Evolutionary conservation across 2,113 vertebrate species (phyloP).

Genomic region (Chrysochloris asiatica): DNA sequence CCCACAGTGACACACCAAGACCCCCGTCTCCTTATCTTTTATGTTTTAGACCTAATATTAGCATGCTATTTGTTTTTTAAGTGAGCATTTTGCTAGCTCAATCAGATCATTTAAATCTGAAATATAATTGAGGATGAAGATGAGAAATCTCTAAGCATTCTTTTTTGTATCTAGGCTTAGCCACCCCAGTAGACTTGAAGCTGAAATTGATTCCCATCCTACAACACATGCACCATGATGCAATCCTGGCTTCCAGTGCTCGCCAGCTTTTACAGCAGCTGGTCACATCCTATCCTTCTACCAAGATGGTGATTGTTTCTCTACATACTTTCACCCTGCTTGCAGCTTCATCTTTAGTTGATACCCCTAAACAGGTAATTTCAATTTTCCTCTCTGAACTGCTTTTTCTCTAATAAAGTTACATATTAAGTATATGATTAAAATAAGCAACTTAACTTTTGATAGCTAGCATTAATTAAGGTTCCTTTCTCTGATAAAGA

Average conservation of each 20-base stretch:
- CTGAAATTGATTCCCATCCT: constrained; percentile 97
- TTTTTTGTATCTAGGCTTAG: constrained; percentile 86
- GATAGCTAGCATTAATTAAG: background rate
- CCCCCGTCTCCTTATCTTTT: too few relatives aligned
- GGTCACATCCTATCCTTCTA: constrained; percentile 95
- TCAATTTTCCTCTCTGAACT: constrained; percentile 8
- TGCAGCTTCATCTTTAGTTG: constrained; percentile 95
- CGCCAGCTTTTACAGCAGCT: constrained; percentile 95
- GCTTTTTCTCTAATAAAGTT: constrained; percentile 10
- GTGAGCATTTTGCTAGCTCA: background rate
- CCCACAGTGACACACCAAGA: too few relatives aligned
- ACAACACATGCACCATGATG: constrained; percentile 99
- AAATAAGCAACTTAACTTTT: constrained; percentile 8
- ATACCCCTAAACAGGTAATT: constrained; percentile 96
- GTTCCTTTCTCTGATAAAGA: background rate
- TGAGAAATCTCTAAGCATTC: background rate
- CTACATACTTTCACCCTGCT: constrained; percentile 98
- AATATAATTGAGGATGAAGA: background rate
- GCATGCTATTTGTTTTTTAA: background rate
- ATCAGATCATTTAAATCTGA: background rate
- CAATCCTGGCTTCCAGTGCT: constrained; percentile 94
- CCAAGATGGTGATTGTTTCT: constrained; percentile 96
- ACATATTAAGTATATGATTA: background rate
- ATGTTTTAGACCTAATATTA: background rate
- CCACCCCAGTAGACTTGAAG: constrained; percentile 97